phyloP scores from a whole-genome alignment of 2,797 vertebrate genomes.

The Poecilia wingei region DNA sequence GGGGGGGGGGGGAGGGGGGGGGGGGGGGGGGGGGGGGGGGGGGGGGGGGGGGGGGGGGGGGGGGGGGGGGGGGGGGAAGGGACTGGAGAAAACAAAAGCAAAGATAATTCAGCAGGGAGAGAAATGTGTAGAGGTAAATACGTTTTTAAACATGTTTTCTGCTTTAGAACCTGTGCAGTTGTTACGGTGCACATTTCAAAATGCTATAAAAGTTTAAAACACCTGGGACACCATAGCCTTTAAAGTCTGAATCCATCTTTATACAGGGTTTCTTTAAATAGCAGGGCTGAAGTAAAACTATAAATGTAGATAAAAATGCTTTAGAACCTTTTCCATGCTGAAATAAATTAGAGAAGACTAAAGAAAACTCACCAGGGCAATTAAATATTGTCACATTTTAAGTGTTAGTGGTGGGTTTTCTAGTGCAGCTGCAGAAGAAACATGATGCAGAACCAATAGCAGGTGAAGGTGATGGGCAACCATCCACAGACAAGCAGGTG shows the following conservation, averaged over 20 bases:
- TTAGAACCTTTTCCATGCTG: not conserved
- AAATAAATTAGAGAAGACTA: not conserved
- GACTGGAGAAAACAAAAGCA: not conserved
- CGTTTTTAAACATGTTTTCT: not conserved
- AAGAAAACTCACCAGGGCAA: not conserved
- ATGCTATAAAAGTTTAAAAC: not conserved
- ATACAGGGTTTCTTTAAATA: not conserved
- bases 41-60: no score
- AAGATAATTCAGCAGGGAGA: not conserved
- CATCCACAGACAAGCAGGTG: no score
- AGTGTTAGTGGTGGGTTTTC: not conserved
- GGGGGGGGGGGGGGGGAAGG: conserved; percentile 11
- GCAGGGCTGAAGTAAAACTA: not conserved
- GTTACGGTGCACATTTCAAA: not conserved
- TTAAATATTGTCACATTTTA: not conserved
- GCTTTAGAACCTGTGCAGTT: not conserved
- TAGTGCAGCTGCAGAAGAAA: not conserved
- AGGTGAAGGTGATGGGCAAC: not conserved
- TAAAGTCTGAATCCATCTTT: not conserved
- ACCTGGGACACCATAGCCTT: not conserved
- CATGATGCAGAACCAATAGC: not conserved
- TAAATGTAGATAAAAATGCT: not conserved
- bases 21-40: no score
- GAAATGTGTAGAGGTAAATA: not conserved
- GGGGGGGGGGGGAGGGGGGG: no score